Evolutionary conservation across 2,797 vertebrate genomes (phyloP), one percentile per base, ranked within the genome.

Genomic region (Muscicapa comitata): DNA sequence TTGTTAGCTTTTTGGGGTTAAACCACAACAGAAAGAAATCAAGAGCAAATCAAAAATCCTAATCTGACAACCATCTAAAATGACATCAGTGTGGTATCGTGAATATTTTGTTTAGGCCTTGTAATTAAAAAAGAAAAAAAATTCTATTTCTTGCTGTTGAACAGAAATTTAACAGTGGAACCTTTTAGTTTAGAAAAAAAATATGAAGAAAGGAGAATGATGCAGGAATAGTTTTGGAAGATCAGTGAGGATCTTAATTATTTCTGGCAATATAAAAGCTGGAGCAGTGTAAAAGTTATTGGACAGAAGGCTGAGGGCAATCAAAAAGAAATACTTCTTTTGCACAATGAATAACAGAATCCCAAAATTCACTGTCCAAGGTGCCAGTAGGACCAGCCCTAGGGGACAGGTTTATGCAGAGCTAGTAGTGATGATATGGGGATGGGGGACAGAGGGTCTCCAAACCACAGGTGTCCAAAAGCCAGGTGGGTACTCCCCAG

Each of bases 401-500:
- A 21, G 48, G 57, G 62, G 53, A 20, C 9, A 50, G 7, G 24
- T 63, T 81, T 54, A 23, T 45, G 71, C 16, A n/a, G 33, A 57
- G 17, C 35, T 55, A 18, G 62, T 25, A 24, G 43, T 2, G 26
- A 24, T 55, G 8, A 5, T 16, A 1, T 10, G 31, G 47, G 29
- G 25, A 19, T 0, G 0, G 25, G 33, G 9, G 15, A 24, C 51
- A 70, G 51, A 65, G 28, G 28, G 2, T 70, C 31, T 61, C 43
- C 65, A 45, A 67, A 31, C 21, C 28, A 2, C n/a, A 6, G 17
- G 12, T n/a, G 43, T 17, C 74, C 43, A 37, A 57, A 51, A 51
- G 42, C 16, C 24, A 11, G 45, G 28, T 1, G 5, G 28, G 14
- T 1, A 2, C 10, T 43, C 42, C 58, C 0, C 0, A 40, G 28